A percentile compares a stretch with the other conserved stretches of the same genome.
Evolutionary conservation across 2,888 invertebrate genomes (phyloP).

Genomic region (Catocala nupta): DNA sequence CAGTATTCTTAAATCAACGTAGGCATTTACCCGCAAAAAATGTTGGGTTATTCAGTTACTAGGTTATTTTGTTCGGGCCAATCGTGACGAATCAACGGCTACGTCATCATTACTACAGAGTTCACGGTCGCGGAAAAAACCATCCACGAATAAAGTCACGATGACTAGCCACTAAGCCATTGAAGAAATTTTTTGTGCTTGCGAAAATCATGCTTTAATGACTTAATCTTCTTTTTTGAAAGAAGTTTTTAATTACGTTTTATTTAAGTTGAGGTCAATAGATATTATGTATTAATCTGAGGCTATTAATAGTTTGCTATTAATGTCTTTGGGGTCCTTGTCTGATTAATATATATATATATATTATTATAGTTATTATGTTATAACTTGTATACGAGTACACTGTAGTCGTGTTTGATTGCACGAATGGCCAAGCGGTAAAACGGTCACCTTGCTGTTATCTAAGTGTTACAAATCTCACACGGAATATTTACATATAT

Average conservation of each 20-base stretch:
- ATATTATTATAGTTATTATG: too few relatives aligned
- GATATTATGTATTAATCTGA: not conserved
- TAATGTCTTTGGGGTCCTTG: not conserved
- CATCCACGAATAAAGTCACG: constrained; percentile 40
- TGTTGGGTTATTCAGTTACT: constrained; percentile 30
- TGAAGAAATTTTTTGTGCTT: constrained; percentile 28
- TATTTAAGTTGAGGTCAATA: constrained; percentile 5
- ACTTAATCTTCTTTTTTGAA: constrained; percentile 25
- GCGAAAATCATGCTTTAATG: constrained; percentile 22
- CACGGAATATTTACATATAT: too few relatives aligned
- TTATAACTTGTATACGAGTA: too few relatives aligned
- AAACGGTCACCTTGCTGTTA: too few relatives aligned
- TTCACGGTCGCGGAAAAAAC: constrained; percentile 40
- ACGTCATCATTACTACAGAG: constrained; percentile 33
- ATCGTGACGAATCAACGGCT: constrained; percentile 36
- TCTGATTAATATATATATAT: too few relatives aligned
- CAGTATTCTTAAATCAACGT: constrained; percentile 32
- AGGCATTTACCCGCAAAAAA: constrained; percentile 25
- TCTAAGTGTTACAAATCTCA: too few relatives aligned
- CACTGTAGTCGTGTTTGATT: too few relatives aligned
- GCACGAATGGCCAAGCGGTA: too few relatives aligned
- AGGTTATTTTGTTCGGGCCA: constrained; percentile 23
- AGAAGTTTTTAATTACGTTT: not conserved
- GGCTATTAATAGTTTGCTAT: not conserved
- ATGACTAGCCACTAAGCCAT: constrained; percentile 35